Evolutionary conservation across 2,113 vertebrate species (phyloP), one percentile per base, ranked within the genome.

Genomic region (Microtus pennsylvanicus): DNA sequence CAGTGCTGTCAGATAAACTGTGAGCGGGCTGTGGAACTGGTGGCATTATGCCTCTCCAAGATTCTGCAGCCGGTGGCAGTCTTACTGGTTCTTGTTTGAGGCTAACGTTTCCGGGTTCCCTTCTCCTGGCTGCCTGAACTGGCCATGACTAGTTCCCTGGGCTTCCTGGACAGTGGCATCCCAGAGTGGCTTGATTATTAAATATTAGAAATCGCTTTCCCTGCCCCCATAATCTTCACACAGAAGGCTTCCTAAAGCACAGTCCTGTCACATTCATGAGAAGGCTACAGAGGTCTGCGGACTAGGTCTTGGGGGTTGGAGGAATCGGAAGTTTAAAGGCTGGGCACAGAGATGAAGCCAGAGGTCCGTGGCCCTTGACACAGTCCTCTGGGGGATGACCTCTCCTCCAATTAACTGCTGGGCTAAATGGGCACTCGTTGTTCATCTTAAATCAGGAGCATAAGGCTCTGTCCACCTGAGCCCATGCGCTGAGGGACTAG

Each of bases 1-100:
- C 94, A 97, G 94, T 91, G 90, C 96, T 97, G 80, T 95, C 95
- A 87, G 96, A 97, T 96, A 96, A 94, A 96, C 92, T 94, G 65
- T 95, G 96, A 97, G 96, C 92, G 93, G 93, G 63, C 85, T 96
- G 96, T 96, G 98, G 95, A 86, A 90, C 96, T 93, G 89, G 80
- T 38, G 85, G 87, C 78, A 70, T 81, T 78, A 28, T 87, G 97
- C 75, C 96, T 96, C 93, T 81, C 87, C 96, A 95, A 61, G 91
- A 26, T 95, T 94, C 87, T 96, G 67, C 94, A 97, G 96, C 94
- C 94, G 75, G 87, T 92, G 91, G 94, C 97, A 98, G 96, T 95
- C 93, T 58, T 58, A 65, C 94, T 92, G 95, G 24, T 97, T 95
- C 91, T 0, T 93, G 81, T 97, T 96, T 93, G 70, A 26, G 93